A percentile compares a stretch with the other conserved stretches of the same genome.
Conservation (phyloP, 2,797 vertebrate genomes). For the Jordanella pulchra region DNA sequence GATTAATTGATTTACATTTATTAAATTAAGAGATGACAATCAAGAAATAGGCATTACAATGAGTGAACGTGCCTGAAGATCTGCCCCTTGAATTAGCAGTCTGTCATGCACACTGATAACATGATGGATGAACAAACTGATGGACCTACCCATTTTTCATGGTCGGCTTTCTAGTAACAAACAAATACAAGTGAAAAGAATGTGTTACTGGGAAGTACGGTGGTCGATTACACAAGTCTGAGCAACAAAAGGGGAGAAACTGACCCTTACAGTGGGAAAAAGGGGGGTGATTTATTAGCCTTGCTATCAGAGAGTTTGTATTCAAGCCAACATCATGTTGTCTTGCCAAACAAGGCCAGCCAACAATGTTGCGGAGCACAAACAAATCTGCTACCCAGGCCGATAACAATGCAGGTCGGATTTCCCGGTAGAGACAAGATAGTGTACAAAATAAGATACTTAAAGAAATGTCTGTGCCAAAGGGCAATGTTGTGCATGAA, state of each 20-base stretch:
- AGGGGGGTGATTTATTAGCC: slow-evolving; percentile 59
- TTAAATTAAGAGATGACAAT: slow-evolving; percentile 51
- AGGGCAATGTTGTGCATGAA: slow-evolving; percentile 38
- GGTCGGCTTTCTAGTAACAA: slow-evolving; percentile 85
- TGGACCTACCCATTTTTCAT: slow-evolving; percentile 89
- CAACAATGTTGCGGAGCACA: slow-evolving; percentile 62
- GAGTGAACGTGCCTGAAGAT: slow-evolving; percentile 66
- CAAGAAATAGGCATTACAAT: slow-evolving; percentile 60
- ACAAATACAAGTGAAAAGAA: slow-evolving; percentile 80
- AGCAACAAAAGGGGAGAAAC: slow-evolving; percentile 54
- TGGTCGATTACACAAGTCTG: slow-evolving; percentile 56
- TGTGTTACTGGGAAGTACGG: slow-evolving; percentile 54
- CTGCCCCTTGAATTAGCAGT: slow-evolving; percentile 39
- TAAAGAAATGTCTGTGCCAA: slow-evolving; percentile 40
- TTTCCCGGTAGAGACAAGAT: slow-evolving; percentile 31
- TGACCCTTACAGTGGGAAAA: slow-evolving; percentile 24
- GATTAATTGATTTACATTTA: slow-evolving; percentile 8
- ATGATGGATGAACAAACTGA: slow-evolving; percentile 69
- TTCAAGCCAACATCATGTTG: slow-evolving; percentile 59
- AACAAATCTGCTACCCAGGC: slow-evolving; percentile 64
- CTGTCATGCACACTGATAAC: slow-evolving; percentile 75
- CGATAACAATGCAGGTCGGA: slow-evolving; percentile 58
- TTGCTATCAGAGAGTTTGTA: slow-evolving; percentile 58
- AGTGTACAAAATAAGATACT: slow-evolving; percentile 27
- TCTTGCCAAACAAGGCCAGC: slow-evolving; percentile 66